Evolutionary conservation across 2,888 invertebrate species (phyloP), one percentile per base, ranked within the genome.

Genomic region (Leptura quadrifasciata): DNA sequence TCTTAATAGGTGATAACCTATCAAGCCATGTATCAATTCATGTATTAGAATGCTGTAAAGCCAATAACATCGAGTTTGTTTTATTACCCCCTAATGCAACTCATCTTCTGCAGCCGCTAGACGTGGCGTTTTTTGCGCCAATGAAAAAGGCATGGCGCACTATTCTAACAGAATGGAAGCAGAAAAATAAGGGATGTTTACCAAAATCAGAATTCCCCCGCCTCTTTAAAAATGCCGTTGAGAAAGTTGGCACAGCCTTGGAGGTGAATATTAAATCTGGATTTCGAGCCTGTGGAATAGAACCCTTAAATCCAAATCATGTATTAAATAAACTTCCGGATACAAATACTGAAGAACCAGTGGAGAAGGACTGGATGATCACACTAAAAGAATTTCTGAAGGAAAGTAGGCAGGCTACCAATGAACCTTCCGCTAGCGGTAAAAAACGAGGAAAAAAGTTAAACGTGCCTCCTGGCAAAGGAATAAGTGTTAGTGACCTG

Each of bases 71-170:
- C 31, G 57, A 76, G n/a, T 74, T 78, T 73, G 76, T 78, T 24
- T 71, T 76, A 65, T 76, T 76, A 47, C 76, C 76, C 52, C 71
- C 68, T 12, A 76, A 74, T 54, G 74, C 76, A 5, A 74, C 76
- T 8, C 70, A 76, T 47, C 31, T 76, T 47, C 64, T 76, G 31
- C 72, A 78, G 52, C 76, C 76, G 6, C n/a, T 76, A 52, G 78
- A 78, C 47, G 78, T 78, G 2, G 61, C 78, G 0, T 78, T 72
- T 67, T 78, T 78, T 39, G 72, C 72, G 6, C 76, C 76, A 35
- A 58, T 77, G 72, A 75, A 75, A 47, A 76, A 76, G 71, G 10
- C 70, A 9, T 76, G 76, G 74, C 54, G 70, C 20, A n/a, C 31
- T n/a, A 65, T 76, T 54, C 21, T 74, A 12, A 55, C 21, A 39